Evolutionary conservation across 2,797 vertebrate genomes (phyloP).

Genomic region (Triplophysa bombifrons): DNA sequence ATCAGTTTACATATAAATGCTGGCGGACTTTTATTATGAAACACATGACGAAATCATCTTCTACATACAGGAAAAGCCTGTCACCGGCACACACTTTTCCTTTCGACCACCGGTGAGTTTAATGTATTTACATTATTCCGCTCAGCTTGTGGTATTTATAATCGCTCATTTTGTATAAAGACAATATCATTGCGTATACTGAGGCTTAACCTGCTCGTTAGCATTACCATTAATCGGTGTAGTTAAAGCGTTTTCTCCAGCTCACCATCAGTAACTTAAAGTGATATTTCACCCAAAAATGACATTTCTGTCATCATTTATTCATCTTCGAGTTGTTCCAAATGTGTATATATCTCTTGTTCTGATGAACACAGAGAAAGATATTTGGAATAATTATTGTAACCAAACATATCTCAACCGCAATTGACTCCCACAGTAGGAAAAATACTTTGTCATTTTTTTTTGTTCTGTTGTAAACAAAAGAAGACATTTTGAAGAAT

Average conservation of each 20-base stretch:
- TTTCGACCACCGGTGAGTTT: conserved; percentile 10
- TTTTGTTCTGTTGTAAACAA: too few relatives aligned
- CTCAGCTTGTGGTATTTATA: neutral
- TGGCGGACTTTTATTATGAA: conserved; percentile 50
- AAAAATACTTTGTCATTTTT: too few relatives aligned
- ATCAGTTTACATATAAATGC: neutral
- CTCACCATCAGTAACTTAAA: neutral
- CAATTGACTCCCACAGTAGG: too few relatives aligned
- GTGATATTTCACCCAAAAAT: too few relatives aligned
- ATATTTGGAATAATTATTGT: too few relatives aligned
- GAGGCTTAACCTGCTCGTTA: neutral
- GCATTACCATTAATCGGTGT: neutral
- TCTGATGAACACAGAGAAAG: too few relatives aligned
- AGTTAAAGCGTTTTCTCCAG: neutral
- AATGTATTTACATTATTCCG: neutral
- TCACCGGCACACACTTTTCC: conserved; percentile 43
- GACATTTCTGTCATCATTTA: too few relatives aligned
- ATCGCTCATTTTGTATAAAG: too few relatives aligned
- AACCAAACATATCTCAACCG: too few relatives aligned
- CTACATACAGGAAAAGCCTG: conserved; percentile 12
- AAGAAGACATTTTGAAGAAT: too few relatives aligned
- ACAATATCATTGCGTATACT: neutral
- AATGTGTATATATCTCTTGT: too few relatives aligned
- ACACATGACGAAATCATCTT: conserved; percentile 17
- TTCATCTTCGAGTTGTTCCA: too few relatives aligned